Conservation (phyloP, 2,113 vertebrate species). For the Lontra canadensis region DNA sequence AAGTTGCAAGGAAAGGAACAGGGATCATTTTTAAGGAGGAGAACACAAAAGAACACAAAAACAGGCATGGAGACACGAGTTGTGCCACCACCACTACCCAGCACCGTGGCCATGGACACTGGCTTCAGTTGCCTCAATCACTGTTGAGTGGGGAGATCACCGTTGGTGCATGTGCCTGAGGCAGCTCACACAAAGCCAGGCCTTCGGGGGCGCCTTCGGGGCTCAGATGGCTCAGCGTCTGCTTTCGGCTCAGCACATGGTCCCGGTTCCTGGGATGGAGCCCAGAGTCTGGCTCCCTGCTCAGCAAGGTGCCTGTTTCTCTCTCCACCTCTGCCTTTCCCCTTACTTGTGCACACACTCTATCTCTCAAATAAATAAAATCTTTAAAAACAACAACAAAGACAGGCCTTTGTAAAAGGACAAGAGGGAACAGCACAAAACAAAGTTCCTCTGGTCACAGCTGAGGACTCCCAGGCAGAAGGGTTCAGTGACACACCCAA, state of each 20-base stretch:
- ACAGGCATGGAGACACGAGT: too few relatives aligned
- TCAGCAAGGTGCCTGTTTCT: neutral
- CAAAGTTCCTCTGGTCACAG: neutral
- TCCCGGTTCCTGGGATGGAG: too few relatives aligned
- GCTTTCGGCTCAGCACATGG: too few relatives aligned
- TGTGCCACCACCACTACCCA: neutral
- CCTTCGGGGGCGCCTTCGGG: neutral
- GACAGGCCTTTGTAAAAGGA: neutral
- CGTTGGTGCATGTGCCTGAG: too few relatives aligned
- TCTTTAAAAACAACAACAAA: neutral
- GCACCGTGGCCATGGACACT: neutral
- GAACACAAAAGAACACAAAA: neutral
- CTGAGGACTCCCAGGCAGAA: neutral
- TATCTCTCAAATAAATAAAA: neutral
- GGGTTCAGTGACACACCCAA: neutral
- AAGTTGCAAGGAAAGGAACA: neutral
- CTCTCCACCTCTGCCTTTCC: too few relatives aligned
- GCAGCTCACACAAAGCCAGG: neutral
- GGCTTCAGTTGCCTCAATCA: neutral
- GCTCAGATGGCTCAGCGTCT: too few relatives aligned
- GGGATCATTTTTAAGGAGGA: neutral
- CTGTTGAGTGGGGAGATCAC: neutral
- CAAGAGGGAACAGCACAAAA: too few relatives aligned
- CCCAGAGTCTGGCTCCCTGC: too few relatives aligned
- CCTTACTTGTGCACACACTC: too few relatives aligned